A percentile compares a stretch with the other conserved stretches of the same genome.
phyloP scores from a whole-genome alignment of 1,140 invertebrate genomes.

The Aphidius ervi region DNA sequence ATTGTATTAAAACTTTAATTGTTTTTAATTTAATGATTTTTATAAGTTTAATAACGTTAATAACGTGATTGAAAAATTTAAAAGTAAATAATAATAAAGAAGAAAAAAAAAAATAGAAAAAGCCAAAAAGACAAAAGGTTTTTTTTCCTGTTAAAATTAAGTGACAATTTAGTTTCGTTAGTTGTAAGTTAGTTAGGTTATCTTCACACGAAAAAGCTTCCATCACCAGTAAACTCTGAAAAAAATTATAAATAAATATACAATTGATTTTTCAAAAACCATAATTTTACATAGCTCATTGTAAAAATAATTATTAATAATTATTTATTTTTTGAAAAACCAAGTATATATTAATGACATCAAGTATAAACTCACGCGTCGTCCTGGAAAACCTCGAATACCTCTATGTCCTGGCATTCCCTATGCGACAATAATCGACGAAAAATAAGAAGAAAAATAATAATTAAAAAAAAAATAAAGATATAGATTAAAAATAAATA shows the following conservation, averaged over 20 bases:
- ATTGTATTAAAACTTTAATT: too few relatives aligned
- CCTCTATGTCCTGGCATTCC: slow-evolving; percentile 50
- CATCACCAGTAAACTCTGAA: slow-evolving; percentile 10
- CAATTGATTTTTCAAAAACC: neutral
- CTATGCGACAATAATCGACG: slow-evolving; percentile 34
- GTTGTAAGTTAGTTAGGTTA: slow-evolving; percentile 13
- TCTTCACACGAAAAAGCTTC: neutral
- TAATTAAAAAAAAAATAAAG: neutral
- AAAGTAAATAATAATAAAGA: too few relatives aligned
- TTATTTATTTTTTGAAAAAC: slow-evolving; percentile 23
- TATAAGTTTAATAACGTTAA: too few relatives aligned
- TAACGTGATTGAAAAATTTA: too few relatives aligned
- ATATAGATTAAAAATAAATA: slow-evolving; percentile 10
- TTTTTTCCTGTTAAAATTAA: too few relatives aligned
- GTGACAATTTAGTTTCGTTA: slow-evolving; percentile 20
- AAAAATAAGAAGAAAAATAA: slow-evolving; percentile 25
- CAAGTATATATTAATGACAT: neutral
- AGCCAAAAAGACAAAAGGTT: too few relatives aligned
- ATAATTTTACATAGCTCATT: neutral
- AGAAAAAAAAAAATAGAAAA: too few relatives aligned
- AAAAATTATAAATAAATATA: neutral
- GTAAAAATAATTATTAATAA: slow-evolving; percentile 18
- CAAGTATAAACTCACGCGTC: slow-evolving; percentile 38
- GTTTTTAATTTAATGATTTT: too few relatives aligned
- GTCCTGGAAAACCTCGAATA: slow-evolving; percentile 37